phyloP scores from a whole-genome alignment of 1,140 invertebrate species.

The Saxidomus purpurata region DNA sequence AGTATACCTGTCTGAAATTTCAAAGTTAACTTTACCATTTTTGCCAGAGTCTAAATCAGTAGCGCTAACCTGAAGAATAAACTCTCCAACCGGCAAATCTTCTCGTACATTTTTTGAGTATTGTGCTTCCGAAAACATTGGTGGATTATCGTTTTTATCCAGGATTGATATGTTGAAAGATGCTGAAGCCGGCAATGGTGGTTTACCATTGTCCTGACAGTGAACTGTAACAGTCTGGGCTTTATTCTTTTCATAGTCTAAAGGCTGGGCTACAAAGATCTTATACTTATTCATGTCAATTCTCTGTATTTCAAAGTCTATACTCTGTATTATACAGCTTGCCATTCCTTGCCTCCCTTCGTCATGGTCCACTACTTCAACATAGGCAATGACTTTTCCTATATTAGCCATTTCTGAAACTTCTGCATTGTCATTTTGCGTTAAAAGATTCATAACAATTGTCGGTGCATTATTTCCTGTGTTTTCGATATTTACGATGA shows the following conservation, averaged over 20 bases:
- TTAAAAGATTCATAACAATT: constrained; percentile 54
- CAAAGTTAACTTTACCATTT: constrained; percentile 52
- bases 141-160: constrained; percentile 58
- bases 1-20: constrained; percentile 13
- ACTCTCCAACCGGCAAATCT: constrained; percentile 70
- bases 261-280: constrained; percentile 82
- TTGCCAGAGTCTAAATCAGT: constrained; percentile 64
- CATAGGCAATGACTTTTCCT: constrained; percentile 78
- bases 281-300: constrained; percentile 77
- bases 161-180: constrained; percentile 93
- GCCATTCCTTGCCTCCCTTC: constrained; percentile 77
- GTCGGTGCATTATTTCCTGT: constrained; percentile 58
- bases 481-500: constrained; percentile 58
- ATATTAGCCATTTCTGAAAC: constrained; percentile 76
- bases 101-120: constrained; percentile 71
- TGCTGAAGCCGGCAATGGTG: constrained; percentile 91
- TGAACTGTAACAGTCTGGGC: constrained; percentile 93
- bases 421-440: neutral
- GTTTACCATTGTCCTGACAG: constrained; percentile 92
- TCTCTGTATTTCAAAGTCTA: constrained; percentile 74
- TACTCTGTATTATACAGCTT: constrained; percentile 73
- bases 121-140: constrained; percentile 87
- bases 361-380: constrained; percentile 79
- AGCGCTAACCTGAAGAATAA: constrained; percentile 64
- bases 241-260: constrained; percentile 92